phyloP scores from a whole-genome alignment of 2,113 vertebrate species.

The Lontra canadensis region DNA sequence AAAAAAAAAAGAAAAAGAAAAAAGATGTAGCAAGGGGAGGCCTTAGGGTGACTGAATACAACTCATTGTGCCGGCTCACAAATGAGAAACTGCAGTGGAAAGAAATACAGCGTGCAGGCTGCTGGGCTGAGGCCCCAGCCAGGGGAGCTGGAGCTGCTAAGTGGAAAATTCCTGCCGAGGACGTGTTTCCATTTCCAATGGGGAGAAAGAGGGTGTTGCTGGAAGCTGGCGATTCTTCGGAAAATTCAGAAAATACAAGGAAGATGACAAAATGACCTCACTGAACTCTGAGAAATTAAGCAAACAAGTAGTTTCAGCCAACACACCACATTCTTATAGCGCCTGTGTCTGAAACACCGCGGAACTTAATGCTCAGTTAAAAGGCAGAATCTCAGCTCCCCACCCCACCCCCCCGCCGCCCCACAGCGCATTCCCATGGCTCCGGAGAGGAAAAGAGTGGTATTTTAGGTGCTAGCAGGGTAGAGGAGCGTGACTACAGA shows the following conservation, averaged over 20 bases:
- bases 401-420: too few species aligned
- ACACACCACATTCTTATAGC: constrained; percentile 57
- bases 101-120: constrained; percentile 88
- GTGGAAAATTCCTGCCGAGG: constrained; percentile 91
- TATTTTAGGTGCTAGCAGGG: too few species aligned
- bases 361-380: background rate
- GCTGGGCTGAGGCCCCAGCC: constrained; percentile 85
- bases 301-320: constrained; percentile 80
- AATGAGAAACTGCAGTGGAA: constrained; percentile 87
- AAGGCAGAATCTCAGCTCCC: background rate
- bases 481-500: background rate
- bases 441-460: background rate
- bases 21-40: background rate
- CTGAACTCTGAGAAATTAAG: constrained; percentile 83
- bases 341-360: constrained; percentile 62
- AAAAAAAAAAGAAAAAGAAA: background rate
- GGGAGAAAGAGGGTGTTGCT: constrained; percentile 89
- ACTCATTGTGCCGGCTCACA: constrained; percentile 85
- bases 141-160: constrained; percentile 85
- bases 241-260: constrained; percentile 85
- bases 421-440: background rate
- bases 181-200: constrained; percentile 89
- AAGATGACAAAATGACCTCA: constrained; percentile 88
- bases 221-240: constrained; percentile 85
- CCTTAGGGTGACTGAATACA: constrained; percentile 82